Conservation (phyloP, 2,888 invertebrate genomes). For the Incurvaria masculella region DNA sequence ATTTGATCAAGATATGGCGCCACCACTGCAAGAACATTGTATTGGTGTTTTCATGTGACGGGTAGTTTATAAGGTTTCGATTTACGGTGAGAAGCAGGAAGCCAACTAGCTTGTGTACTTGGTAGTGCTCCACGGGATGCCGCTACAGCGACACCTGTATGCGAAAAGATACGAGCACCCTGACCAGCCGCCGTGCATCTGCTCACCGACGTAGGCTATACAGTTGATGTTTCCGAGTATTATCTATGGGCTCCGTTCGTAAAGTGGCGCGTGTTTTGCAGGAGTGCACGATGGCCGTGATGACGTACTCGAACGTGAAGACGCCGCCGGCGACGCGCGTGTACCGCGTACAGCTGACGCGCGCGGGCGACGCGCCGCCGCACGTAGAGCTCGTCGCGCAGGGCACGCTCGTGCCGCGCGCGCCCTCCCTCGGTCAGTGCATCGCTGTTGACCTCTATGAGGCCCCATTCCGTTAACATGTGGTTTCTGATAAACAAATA, state of each 20-base stretch:
- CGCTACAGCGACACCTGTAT: slow-evolving; percentile 90
- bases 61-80: neutral
- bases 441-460: too few relatives aligned
- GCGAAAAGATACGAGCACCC: slow-evolving; percentile 63
- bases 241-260: too few relatives aligned
- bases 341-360: slow-evolving; percentile 70
- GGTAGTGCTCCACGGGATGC: slow-evolving; percentile 84
- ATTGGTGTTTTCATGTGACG: too few relatives aligned
- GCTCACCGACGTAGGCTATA: slow-evolving; percentile 79
- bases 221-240: too few relatives aligned
- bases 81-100: slow-evolving; percentile 60
- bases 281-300: slow-evolving; percentile 78
- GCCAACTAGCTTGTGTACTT: slow-evolving; percentile 81
- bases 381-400: slow-evolving; percentile 83
- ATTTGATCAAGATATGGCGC: too few relatives aligned
- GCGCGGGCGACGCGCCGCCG: slow-evolving; percentile 78
- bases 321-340: slow-evolving; percentile 77
- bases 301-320: slow-evolving; percentile 80
- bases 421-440: neutral
- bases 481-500: too few relatives aligned
- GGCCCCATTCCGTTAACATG: too few relatives aligned
- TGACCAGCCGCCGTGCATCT: slow-evolving; percentile 70
- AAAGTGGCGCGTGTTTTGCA: slow-evolving; percentile 40
- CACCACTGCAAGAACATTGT: too few relatives aligned
- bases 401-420: slow-evolving; percentile 48